phyloP scores from a whole-genome alignment of 1,140 invertebrate genomes.

The Ctenoplectra terminalis region DNA sequence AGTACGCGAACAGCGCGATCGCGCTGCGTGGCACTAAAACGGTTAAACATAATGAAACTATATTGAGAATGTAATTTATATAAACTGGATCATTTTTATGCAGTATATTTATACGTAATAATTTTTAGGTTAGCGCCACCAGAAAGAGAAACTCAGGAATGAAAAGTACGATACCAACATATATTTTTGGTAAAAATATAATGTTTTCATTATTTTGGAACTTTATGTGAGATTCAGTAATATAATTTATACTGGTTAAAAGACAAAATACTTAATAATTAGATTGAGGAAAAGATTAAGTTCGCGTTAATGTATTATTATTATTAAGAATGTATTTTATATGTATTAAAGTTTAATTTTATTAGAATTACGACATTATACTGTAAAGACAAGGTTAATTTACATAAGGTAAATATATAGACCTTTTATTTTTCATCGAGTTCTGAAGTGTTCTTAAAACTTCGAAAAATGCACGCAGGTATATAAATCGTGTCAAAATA shows the following conservation, averaged over 20 bases:
- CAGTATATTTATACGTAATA: background rate
- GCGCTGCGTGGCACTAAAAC: no score
- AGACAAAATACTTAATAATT: background rate
- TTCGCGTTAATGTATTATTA: background rate
- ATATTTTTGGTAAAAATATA: background rate
- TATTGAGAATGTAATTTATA: no score
- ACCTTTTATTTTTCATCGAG: background rate
- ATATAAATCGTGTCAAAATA: background rate
- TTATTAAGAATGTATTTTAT: background rate
- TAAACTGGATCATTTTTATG: no score
- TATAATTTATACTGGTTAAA: background rate
- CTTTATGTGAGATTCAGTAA: background rate
- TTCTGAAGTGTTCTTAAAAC: background rate
- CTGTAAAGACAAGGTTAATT: background rate
- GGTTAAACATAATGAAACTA: no score
- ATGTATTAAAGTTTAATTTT: background rate
- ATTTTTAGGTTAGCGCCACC: conserved; percentile 68
- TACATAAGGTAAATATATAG: background rate
- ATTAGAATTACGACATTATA: background rate
- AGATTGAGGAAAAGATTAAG: background rate
- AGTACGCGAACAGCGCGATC: no score
- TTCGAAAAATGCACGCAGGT: background rate
- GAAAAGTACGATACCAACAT: background rate
- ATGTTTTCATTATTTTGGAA: background rate
- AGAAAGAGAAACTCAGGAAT: conserved; percentile 52